phyloP scores from a whole-genome alignment of 2,113 vertebrate genomes.

The Dascyllus trimaculatus region DNA sequence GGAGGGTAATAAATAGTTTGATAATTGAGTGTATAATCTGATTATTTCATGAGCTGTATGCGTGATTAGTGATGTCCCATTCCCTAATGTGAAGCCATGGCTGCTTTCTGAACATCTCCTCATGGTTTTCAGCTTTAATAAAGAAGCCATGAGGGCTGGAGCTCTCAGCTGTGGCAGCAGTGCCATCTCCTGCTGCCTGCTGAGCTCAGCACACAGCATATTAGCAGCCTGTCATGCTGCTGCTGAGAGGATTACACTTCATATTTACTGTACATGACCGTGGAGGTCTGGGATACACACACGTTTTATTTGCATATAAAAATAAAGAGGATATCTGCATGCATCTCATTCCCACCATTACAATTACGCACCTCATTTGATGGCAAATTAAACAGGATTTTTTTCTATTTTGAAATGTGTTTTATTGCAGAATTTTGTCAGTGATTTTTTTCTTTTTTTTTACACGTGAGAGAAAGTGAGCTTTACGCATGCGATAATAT shows the following conservation, averaged over 20 bases:
- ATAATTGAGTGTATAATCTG: not conserved
- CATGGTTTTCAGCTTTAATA: not conserved
- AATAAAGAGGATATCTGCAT: constrained; percentile 4
- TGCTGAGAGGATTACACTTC: constrained; percentile 67
- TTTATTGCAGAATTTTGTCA: too few species aligned
- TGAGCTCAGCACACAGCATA: constrained; percentile 70
- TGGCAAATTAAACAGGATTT: too few species aligned
- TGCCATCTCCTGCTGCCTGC: constrained; percentile 79
- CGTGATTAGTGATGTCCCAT: not conserved
- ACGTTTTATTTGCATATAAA: not conserved
- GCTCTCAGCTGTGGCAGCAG: constrained; percentile 50
- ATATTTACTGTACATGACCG: constrained; percentile 21
- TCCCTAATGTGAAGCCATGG: not conserved
- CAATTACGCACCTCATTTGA: too few species aligned
- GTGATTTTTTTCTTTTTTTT: not conserved
- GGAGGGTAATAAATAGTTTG: too few species aligned
- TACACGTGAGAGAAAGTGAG: not conserved
- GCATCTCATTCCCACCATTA: not conserved
- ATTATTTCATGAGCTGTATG: not conserved
- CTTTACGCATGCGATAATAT: too few species aligned
- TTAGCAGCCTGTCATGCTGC: constrained; percentile 59
- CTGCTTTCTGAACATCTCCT: not conserved
- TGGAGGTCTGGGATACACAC: constrained; percentile 3
- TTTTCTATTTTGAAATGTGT: too few species aligned
- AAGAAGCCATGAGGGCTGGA: not conserved